Evolutionary conservation across 2,113 vertebrate genomes (phyloP).

Genomic region (Tragelaphus buxtoni): DNA sequence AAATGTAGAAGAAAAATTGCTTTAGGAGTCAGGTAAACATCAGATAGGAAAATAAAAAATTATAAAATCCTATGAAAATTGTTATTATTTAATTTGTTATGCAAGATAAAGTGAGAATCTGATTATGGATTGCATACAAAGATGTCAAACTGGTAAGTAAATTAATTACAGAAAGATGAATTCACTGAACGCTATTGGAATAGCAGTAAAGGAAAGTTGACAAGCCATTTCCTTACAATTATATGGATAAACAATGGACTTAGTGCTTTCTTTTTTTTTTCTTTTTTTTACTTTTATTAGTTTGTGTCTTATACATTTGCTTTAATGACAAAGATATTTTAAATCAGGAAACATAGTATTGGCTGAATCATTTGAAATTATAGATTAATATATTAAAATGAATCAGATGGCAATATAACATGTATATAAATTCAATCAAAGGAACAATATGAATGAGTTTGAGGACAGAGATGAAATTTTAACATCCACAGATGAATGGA

Average conservation of each 20-base stretch:
- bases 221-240: background rate
- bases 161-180: background rate
- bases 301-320: background rate
- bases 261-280: background rate
- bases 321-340: background rate
- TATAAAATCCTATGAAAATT: background rate
- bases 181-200: background rate
- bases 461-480: background rate
- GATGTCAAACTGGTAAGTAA: background rate
- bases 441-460: background rate
- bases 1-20: background rate
- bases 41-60: background rate
- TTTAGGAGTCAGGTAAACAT: background rate
- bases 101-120: background rate
- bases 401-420: background rate
- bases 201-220: background rate
- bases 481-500: background rate
- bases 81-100: background rate
- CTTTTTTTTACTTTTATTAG: background rate
- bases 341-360: background rate
- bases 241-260: background rate
- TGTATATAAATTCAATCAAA: background rate
- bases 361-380: background rate
- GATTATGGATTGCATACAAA: background rate
- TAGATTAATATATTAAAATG: background rate